phyloP scores from a whole-genome alignment of 2,888 invertebrate species.

The Cremastobaeus sp. region DNA sequence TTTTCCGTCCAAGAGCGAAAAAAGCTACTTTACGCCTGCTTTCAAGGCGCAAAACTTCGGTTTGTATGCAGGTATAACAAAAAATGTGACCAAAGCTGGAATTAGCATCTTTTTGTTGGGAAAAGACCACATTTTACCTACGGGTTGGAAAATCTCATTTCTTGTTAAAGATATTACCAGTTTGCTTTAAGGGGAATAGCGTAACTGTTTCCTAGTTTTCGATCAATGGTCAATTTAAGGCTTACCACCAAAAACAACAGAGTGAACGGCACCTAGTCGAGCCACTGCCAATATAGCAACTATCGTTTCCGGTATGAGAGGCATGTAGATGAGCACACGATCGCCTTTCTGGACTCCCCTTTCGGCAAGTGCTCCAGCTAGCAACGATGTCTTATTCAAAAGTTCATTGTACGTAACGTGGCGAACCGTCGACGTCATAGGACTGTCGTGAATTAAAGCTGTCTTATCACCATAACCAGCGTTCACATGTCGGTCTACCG shows the following conservation, averaged over 20 bases:
- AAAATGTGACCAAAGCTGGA: too few species aligned
- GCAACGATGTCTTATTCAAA: slow-evolving; percentile 86
- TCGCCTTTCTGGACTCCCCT: slow-evolving; percentile 91
- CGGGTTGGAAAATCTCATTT: too few species aligned
- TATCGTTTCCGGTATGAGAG: slow-evolving; percentile 93
- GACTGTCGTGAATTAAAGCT: slow-evolving; percentile 94
- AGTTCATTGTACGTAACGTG: slow-evolving; percentile 90
- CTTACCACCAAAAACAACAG: slow-evolving; percentile 94
- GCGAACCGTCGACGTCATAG: slow-evolving; percentile 87
- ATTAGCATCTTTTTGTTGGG: too few species aligned
- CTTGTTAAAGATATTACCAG: too few species aligned
- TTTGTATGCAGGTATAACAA: too few species aligned
- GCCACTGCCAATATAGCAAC: slow-evolving; percentile 93
- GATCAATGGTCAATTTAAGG: not conserved
- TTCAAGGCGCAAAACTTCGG: too few species aligned
- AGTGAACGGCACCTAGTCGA: slow-evolving; percentile 94
- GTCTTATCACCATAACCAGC: slow-evolving; percentile 87
- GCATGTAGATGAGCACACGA: slow-evolving; percentile 95
- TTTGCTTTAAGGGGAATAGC: too few species aligned
- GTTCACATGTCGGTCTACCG: slow-evolving; percentile 92
- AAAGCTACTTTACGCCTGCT: too few species aligned
- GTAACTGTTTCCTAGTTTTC: too few species aligned
- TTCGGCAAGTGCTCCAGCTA: slow-evolving; percentile 88
- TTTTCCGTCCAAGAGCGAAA: too few species aligned
- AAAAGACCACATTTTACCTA: too few species aligned